These are phyloP conservation scores for Drosophila cognata DNA, from an alignment of 2,888 invertebrate species.

Conservation along the genomic window DNA sequence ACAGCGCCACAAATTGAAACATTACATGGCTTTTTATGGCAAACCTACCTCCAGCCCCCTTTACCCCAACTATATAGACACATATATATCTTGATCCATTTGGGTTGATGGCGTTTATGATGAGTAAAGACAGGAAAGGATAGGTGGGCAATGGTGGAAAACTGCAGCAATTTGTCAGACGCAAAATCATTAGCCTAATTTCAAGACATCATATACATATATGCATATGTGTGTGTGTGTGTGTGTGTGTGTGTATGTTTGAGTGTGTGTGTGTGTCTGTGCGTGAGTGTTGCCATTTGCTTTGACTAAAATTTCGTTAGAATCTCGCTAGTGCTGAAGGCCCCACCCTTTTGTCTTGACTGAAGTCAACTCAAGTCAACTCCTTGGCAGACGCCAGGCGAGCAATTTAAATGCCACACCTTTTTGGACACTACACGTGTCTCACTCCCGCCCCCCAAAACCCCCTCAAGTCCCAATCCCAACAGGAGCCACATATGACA, in stretches of 20 bases:
- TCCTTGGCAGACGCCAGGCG: slow-evolving; percentile 70
- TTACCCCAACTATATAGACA: not conserved
- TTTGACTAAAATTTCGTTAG: slow-evolving; percentile 53
- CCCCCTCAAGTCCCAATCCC: not conserved
- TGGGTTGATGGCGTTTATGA: slow-evolving; percentile 34
- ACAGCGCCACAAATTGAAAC: slow-evolving; percentile 64
- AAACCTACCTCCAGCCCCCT: not conserved
- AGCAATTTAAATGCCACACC: slow-evolving; percentile 80
- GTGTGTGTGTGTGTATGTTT: slow-evolving; percentile 4
- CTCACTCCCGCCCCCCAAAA: not conserved
- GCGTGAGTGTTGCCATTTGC: slow-evolving; percentile 68
- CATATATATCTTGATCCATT: slow-evolving; percentile 43
- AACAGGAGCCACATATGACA: slow-evolving; percentile 63
- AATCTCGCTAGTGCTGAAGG: slow-evolving; percentile 32
- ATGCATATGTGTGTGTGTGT: not conserved
- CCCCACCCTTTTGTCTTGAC: slow-evolving; percentile 62
- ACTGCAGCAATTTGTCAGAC: slow-evolving; percentile 76
- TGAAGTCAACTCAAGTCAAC: slow-evolving; percentile 29
- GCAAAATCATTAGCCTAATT: slow-evolving; percentile 75
- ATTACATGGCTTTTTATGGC: slow-evolving; percentile 61
- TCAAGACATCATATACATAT: slow-evolving; percentile 17
- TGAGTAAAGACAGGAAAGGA: slow-evolving; percentile 55
- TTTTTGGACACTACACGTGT: slow-evolving; percentile 21
- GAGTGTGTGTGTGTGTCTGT: slow-evolving; percentile 17
- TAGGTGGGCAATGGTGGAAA: slow-evolving; percentile 36